Evolutionary conservation across 2,113 vertebrate genomes (phyloP), one percentile per base, ranked within the genome.

Genomic region (Amazona guildingii): DNA sequence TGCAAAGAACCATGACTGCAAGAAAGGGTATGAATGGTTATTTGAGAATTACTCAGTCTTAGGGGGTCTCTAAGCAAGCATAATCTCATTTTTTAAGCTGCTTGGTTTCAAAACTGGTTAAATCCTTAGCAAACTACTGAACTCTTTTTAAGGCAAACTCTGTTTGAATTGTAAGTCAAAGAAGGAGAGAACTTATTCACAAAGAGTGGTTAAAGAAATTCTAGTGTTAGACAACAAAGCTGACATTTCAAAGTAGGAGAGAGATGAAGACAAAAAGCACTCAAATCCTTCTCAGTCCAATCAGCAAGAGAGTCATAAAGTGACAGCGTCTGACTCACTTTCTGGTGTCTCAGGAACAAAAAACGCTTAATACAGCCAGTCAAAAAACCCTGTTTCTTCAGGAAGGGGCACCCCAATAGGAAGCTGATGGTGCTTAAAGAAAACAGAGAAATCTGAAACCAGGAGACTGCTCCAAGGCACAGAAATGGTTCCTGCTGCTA

Each of bases 291-390:
- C 70, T 67, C 54, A 35, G 31, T 44, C 11, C 21, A 28, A 55
- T 41, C 70, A 52, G 31, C 1, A 1, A 39, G 59, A 82, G 13
- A 43, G 6, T 5, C 55, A 33, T 4, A n/a, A 15, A 66, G 61
- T 12, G 41, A 51, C 29, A 55, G 17, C 19, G 41, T 24, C 17
- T 5, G n/a, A 25, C 35, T 72, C 74, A 25, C 21, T 27, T 80
- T 35, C 24, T 25, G 28, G 13, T 21, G 28, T 23, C 37, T 80
- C 33, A 33, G 63, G 37, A 80, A 39, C 16, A 23, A n/a, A 10
- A 33, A 6, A 4, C 5, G 2, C 61, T 37, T 23, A 69, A 70
- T 11, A 43, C 0, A 17, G 14, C 2, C 3, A 67, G 12, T 10
- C 25, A 43, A 41, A 37, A 51, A 68, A 25, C 0, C 17, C n/a